Evolutionary conservation across 2,888 invertebrate genomes (phyloP).

Genomic region (Drosophila sordidapex): DNA sequence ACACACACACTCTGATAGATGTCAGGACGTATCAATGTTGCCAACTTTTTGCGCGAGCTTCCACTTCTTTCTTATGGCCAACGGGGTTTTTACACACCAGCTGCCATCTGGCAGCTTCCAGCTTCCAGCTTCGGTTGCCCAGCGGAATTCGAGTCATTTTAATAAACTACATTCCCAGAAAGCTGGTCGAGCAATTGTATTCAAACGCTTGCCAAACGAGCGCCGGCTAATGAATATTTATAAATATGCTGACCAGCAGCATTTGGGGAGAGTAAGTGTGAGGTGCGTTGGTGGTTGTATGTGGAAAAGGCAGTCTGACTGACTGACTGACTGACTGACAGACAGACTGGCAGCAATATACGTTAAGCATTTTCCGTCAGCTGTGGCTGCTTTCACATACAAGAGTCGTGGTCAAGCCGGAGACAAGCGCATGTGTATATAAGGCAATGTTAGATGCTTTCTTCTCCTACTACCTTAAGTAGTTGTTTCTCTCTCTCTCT

Average conservation of each 20-base stretch:
- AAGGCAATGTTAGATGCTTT: constrained; percentile 17
- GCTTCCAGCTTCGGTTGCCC: constrained; percentile 32
- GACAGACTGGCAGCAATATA: constrained; percentile 34
- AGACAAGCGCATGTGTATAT: constrained; percentile 4
- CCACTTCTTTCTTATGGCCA: constrained; percentile 3
- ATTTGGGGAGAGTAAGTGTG: background rate
- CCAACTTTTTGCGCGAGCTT: constrained; percentile 32
- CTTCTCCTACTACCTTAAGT: constrained; percentile 27
- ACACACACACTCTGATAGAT: background rate
- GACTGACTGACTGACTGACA: constrained; percentile 13
- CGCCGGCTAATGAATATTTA: constrained; percentile 74
- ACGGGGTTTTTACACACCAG: constrained; percentile 13
- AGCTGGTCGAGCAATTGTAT: constrained; percentile 25
- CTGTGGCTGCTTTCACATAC: constrained; percentile 17
- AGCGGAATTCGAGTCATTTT: constrained; percentile 57
- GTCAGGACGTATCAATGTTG: constrained; percentile 40
- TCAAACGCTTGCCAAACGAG: constrained; percentile 29
- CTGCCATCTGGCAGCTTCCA: constrained; percentile 19
- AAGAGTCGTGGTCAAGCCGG: constrained; percentile 29
- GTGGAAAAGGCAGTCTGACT: background rate
- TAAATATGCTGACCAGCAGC: constrained; percentile 34
- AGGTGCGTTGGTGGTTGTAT: background rate
- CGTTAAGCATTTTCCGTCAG: constrained; percentile 48
- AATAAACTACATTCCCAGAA: constrained; percentile 57
- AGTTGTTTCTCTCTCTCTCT: background rate